Percentiles rank a stretch among this genome's conserved stretches.
Conservation (phyloP, 1,140 invertebrate species). For the Apis florea region DNA sequence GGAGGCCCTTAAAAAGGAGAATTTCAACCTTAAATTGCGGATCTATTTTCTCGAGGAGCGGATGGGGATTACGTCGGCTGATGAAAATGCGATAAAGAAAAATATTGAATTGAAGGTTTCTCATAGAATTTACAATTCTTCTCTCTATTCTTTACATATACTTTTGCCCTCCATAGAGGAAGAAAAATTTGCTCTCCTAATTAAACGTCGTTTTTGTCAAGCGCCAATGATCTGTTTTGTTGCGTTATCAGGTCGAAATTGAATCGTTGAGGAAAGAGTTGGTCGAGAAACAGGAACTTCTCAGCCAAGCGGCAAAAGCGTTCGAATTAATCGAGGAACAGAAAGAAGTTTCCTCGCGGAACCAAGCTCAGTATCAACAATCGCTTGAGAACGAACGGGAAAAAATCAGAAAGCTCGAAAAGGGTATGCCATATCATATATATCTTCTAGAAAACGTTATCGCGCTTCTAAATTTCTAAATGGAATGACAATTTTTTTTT, state of each 20-base stretch:
- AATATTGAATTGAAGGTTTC: slow-evolving; percentile 90
- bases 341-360: slow-evolving; percentile 71
- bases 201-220: neutral
- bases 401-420: slow-evolving; percentile 73
- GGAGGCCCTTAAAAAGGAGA: slow-evolving; percentile 90
- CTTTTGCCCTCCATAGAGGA: too few relatives aligned
- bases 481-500: neutral
- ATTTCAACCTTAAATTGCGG: slow-evolving; percentile 94
- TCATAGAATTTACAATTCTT: neutral
- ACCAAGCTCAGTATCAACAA: slow-evolving; percentile 73
- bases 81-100: slow-evolving; percentile 85
- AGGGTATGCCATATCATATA: slow-evolving; percentile 54
- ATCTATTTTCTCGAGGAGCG: slow-evolving; percentile 95
- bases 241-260: slow-evolving; percentile 84
- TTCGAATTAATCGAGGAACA: slow-evolving; percentile 87
- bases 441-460: too few relatives aligned
- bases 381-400: slow-evolving; percentile 72
- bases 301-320: slow-evolving; percentile 90
- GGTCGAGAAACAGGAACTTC: slow-evolving; percentile 89
- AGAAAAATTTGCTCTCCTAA: neutral
- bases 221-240: neutral
- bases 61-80: slow-evolving; percentile 83
- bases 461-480: too few relatives aligned
- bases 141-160: neutral
- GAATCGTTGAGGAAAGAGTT: slow-evolving; percentile 90